These are phyloP conservation scores for Amphimedon queenslandica DNA, from an alignment of 37 sponge, comb jelly and placozoan genomes.

Conservation along the genomic window DNA sequence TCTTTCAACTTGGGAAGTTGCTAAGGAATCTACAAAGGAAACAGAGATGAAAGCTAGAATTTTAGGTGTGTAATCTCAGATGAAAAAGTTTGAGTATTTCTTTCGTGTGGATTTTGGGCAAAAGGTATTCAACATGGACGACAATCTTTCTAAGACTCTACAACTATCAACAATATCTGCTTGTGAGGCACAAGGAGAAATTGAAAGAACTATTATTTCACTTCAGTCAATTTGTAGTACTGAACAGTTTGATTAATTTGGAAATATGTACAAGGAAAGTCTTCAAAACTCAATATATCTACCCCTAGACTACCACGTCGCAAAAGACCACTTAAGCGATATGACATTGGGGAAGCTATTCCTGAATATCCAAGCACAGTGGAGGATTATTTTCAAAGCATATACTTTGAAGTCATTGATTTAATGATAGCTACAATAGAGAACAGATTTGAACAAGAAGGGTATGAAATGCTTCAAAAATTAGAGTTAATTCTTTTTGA, in stretches of 20 bases:
- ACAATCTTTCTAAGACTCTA: slow-evolving; percentile 5
- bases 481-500: slow-evolving; percentile 11
- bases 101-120: slow-evolving; percentile 34
- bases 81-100: slow-evolving; percentile 29
- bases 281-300: slow-evolving; percentile 5
- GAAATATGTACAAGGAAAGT: not conserved
- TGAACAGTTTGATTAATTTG: slow-evolving; percentile 12
- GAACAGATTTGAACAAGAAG: slow-evolving; percentile 31
- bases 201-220: slow-evolving; percentile 15
- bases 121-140: not conserved
- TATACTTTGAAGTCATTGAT: slow-evolving; percentile 36
- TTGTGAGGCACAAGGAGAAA: slow-evolving; percentile 12
- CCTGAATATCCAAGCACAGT: slow-evolving; percentile 37
- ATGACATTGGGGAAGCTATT: slow-evolving; percentile 20
- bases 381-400: slow-evolving; percentile 19
- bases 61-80: slow-evolving; percentile 27
- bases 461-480: slow-evolving; percentile 34
- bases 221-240: slow-evolving; percentile 14
- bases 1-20: slow-evolving; percentile 9
- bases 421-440: slow-evolving; percentile 18
- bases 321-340: slow-evolving; percentile 19
- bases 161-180: slow-evolving; percentile 8
- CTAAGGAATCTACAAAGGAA: slow-evolving; percentile 14
- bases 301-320: slow-evolving; percentile 26
- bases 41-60: slow-evolving; percentile 38